Evolutionary conservation across 2,888 invertebrate species (phyloP), one percentile per base, ranked within the genome.

Genomic region (Tetheella fluctuosa): DNA sequence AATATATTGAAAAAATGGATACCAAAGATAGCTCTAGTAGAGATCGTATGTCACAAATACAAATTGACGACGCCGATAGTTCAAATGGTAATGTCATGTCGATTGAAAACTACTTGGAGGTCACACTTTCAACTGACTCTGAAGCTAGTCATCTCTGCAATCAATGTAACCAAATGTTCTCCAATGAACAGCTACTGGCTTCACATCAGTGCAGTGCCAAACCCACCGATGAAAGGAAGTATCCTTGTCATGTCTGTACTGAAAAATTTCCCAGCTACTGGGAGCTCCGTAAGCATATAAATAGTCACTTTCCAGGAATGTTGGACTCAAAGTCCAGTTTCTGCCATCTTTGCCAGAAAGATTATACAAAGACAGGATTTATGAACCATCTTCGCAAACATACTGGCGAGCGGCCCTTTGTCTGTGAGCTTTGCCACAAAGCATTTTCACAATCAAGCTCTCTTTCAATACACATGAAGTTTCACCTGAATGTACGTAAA

Each of bases 301-400:
- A 93, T 73, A 91, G 74, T 68, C 93, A 93, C 71, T 93, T 93
- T 67, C 93, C 93, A 58, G 93, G 93, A 58, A 93, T 93, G 93
- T 74, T 93, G 61, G 93, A 93, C 74, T 92, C 93, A 15, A 93
- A 93, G 76, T 93, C 93, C 23, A 93, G 93, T 75, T 93, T 93
- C 75, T 93, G 93, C 76, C 93, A 93, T 65, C 82, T 93, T n/a
- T 93, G 93, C 73, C 93, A 93, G 69, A 93, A 93, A 75, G 93
- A 93, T 80, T 93, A 93, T 67, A 93, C 93, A 8, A 93, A 93
- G 71, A 93, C 93, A 62, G 93, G 93, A 52, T 93, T 93, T 64
- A 93, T 93, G 93, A 93, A 93, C 74, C 93, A 93, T 73, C 82
- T 93, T 52, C 86, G 93, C 53, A 93, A 93, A 73, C 93, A 93